Conservation (phyloP, 1,140 invertebrate genomes). For the Drosophila malerkotliana region DNA sequence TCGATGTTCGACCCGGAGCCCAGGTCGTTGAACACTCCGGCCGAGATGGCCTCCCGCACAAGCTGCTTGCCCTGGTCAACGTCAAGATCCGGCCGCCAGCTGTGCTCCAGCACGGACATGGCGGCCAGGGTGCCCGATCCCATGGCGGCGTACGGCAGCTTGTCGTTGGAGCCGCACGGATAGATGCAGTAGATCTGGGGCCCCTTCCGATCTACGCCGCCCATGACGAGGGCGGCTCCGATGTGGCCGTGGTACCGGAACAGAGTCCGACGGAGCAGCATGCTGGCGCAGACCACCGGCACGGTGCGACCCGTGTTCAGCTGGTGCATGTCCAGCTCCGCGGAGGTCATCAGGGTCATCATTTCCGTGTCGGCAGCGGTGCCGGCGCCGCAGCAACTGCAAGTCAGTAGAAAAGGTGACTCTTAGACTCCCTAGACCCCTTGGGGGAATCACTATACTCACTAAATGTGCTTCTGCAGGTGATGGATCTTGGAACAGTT, state of each 20-base stretch:
- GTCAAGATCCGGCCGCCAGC: conserved; percentile 92
- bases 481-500: conserved; percentile 98
- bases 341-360: conserved; percentile 94
- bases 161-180: conserved; percentile 97
- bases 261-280: conserved; percentile 95
- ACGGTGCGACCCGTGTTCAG: conserved; percentile 95
- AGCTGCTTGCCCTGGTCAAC: conserved; percentile 95
- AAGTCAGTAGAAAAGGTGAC: not conserved
- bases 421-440: too few relatives aligned
- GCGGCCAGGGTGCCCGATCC: conserved; percentile 99
- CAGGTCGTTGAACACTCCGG: conserved; percentile 98
- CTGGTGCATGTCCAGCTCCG: conserved; percentile 95
- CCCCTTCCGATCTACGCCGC: conserved; percentile 93
- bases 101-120: conserved; percentile 97
- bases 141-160: conserved; percentile 96
- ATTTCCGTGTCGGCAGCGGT: conserved; percentile 98
- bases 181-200: conserved; percentile 95
- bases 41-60: conserved; percentile 95
- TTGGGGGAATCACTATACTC: conserved; percentile 82
- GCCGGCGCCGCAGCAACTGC: conserved; percentile 95
- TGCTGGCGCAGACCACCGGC: conserved; percentile 94
- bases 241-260: conserved; percentile 98
- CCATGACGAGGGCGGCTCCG: conserved; percentile 96
- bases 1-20: conserved; percentile 98
- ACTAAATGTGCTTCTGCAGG: conserved; percentile 97